Conservation (phyloP, 2,888 invertebrate species). For the Eulithis testata region DNA sequence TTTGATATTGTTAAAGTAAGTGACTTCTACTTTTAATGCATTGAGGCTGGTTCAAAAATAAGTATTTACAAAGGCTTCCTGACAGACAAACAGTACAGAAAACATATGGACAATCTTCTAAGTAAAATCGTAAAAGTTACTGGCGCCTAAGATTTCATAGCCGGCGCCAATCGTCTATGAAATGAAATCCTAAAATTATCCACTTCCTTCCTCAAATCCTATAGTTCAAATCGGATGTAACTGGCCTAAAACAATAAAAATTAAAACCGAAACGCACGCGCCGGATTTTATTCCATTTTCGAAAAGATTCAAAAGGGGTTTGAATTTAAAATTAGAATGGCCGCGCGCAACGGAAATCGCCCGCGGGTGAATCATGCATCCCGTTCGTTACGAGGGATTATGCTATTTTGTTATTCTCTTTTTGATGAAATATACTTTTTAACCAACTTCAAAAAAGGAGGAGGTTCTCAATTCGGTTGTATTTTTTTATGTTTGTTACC, state of each 20-base stretch:
- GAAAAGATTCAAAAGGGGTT: conserved; percentile 76
- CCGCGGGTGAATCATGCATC: conserved; percentile 69
- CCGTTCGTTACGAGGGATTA: conserved; percentile 42
- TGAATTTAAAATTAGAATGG: conserved; percentile 78
- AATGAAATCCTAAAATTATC: conserved; percentile 24
- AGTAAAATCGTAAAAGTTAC: conserved; percentile 1
- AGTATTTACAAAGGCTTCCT: not conserved
- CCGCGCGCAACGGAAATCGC: conserved; percentile 77
- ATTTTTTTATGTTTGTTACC: too few species aligned
- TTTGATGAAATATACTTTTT: conserved; percentile 22
- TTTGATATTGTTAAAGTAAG: too few species aligned
- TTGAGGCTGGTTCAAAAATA: too few species aligned
- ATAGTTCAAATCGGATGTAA: conserved; percentile 49
- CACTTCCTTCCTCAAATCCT: conserved; percentile 35
- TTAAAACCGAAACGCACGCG: conserved; percentile 55
- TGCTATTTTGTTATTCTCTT: conserved; percentile 38
- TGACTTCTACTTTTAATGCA: too few species aligned
- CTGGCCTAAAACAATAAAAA: conserved; percentile 77
- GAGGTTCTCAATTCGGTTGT: too few species aligned
- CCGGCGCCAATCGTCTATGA: conserved; percentile 34
- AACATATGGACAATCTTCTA: not conserved
- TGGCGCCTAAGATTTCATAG: conserved; percentile 21
- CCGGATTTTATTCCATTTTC: conserved; percentile 78
- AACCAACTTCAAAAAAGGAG: too few species aligned
- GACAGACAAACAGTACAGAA: not conserved